Evolutionary conservation across 1,140 invertebrate species (phyloP), one percentile per base, ranked within the genome.

Genomic region (Drosophila gunungcola): DNA sequence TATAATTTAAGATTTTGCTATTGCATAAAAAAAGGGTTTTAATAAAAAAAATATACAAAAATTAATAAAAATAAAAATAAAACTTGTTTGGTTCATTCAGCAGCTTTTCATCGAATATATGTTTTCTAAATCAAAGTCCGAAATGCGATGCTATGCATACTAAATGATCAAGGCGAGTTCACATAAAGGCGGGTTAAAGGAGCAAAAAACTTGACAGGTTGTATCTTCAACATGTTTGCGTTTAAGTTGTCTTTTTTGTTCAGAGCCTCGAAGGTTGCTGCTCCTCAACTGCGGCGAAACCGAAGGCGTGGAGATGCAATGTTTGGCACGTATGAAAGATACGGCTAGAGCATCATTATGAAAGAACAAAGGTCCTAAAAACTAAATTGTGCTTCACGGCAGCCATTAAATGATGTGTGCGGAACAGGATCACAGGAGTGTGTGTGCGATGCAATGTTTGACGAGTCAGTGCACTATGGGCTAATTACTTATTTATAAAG

Each of bases 401-500:
- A 65, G 48, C 74, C 60, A 70, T 78, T 78, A 78, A 72, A 72
- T 45, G 65, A 29, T 53, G 48, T 39, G 60, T 46, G 60, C 1
- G 29, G 29, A 5, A 5, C 29, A 32, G 29, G 29, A 46, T 61
- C 32, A 21, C 4, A 34, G 1, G 34, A 25, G 27, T 51, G 12
- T 36, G 52, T 42, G 60, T 41, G 38, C 16, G 29, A 25, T 7
- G 63, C 2, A 46, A 39, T 55, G 64, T 57, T 70, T 70, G 51
- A 42, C 34, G 45, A 42, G 63, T 49, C 55, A 65, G 62, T 60
- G 63, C 63, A 65, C 74, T 69, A 77, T 78, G 74, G 64, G 67
- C 75, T 78, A 78, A 78, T 78, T 78, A 78, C 75, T 78, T 78
- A 78, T 78, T 78, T 78, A 78, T 78, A 70, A 58, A 39, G 65